These are phyloP conservation scores for Nannoperca australis DNA, from an alignment of 2,797 vertebrate genomes.

Conservation along the genomic window DNA sequence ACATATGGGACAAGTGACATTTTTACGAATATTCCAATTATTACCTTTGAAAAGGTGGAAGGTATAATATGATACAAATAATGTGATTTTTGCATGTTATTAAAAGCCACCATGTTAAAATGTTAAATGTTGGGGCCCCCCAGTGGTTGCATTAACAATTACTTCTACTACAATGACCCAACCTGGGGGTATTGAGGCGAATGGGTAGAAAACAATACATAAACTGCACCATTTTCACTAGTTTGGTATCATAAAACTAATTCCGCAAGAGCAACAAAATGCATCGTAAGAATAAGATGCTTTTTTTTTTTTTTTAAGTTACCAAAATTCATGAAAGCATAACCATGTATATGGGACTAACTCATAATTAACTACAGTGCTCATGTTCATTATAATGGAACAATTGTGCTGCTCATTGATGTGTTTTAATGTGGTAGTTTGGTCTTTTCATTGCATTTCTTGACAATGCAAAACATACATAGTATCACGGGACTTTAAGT, in stretches of 20 bases:
- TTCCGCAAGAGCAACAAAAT: not conserved
- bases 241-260: not conserved
- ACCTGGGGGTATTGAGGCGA: not conserved
- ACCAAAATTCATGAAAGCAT: not conserved
- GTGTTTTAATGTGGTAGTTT: not conserved
- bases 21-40: not conserved
- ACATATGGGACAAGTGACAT: not conserved
- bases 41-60: not conserved
- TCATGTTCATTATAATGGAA: not conserved
- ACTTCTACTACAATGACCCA: not conserved
- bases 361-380: not conserved
- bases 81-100: not conserved
- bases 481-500: not conserved
- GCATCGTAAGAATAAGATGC: not conserved
- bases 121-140: not conserved
- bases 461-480: not conserved
- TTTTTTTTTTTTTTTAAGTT: too few relatives aligned
- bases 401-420: not conserved
- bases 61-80: not conserved
- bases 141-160: not conserved
- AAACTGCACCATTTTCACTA: not conserved
- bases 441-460: not conserved
- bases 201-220: not conserved
- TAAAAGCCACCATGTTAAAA: not conserved
- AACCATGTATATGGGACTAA: not conserved